phyloP scores from a whole-genome alignment of 1,140 invertebrate species.

The Tetragonula clypearis region DNA sequence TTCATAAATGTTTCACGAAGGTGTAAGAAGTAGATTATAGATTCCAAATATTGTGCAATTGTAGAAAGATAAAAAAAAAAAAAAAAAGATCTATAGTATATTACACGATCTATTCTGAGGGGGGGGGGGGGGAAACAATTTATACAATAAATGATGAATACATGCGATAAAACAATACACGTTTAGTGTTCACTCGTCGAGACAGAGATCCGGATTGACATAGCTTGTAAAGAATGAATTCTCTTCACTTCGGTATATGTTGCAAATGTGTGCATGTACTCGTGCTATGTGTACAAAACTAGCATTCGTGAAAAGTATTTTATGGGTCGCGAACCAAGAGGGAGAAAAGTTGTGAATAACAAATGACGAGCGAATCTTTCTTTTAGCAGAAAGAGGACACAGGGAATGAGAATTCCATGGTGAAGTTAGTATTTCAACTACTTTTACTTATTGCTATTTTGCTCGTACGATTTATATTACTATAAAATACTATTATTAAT shows the following conservation, averaged over 20 bases:
- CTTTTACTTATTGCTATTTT: slow-evolving; percentile 11
- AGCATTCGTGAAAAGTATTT: slow-evolving; percentile 14
- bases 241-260: not conserved
- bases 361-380: not conserved
- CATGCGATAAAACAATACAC: not conserved
- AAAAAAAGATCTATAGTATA: not conserved
- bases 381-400: not conserved
- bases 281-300: not conserved
- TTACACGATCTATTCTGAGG: not conserved
- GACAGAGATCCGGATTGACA: not conserved
- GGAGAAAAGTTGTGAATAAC: too few species aligned
- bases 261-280: not conserved
- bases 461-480: slow-evolving; percentile 14
- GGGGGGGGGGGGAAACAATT: not conserved
- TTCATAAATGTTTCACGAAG: not conserved
- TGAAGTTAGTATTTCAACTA: slow-evolving; percentile 11
- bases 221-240: not conserved
- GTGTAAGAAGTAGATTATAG: not conserved
- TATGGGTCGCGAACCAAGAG: not conserved
- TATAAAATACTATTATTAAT: not conserved
- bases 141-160: not conserved
- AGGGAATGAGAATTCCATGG: slow-evolving; percentile 8
- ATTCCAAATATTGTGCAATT: slow-evolving; percentile 28
- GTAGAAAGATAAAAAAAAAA: slow-evolving; percentile 1
- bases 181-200: not conserved